Evolutionary conservation across 2,113 vertebrate species (phyloP), one percentile per base, ranked within the genome.

Genomic region (Proterorhinus semilunaris): DNA sequence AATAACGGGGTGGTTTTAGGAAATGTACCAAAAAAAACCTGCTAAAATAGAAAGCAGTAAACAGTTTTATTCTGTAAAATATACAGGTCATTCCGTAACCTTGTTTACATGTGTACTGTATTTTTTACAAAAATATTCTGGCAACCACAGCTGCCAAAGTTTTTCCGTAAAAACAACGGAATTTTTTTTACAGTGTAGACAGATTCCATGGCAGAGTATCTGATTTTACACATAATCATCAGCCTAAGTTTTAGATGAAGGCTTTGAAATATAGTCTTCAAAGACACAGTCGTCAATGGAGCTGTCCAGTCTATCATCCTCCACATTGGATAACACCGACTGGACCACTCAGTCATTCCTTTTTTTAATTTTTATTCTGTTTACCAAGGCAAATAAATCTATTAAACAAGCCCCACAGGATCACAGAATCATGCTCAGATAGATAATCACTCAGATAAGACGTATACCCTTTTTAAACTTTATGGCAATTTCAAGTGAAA

Each of bases 181-280:
- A n/a, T n/a, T n/a, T n/a, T n/a, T n/a, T n/a, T n/a, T n/a, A n/a
- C n/a, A n/a, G n/a, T n/a, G n/a, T n/a, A 42, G 36, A 15, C 6
- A 13, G 6, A 7, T 15, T 15, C 12, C 11, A n/a, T 61, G 42
- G 36, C 13, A 15, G 36, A n/a, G 8, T 7, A n/a, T 61, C 36
- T 15, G 8, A 6, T 44, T 13, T 61, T 45, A 36, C 43, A 16
- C 44, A n/a, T n/a, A 61, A 61, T 61, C 58, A n/a, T 2, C 42
- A 36, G 27, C 58, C n/a, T 13, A 44, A n/a, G 42, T 58, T 58
- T 58, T 58, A 12, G 42, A 42, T 6, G 55, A 58, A 13, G 27
- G 27, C 55, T 42, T 58, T 58, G 55, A 58, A 58, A 58, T 42
- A 27, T 27, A 27, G 21, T 58, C 10, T 58, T 58, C 55, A 58